Evolutionary conservation across 2,888 invertebrate genomes (phyloP), one percentile per base, ranked within the genome.

Genomic region (Xiphydria camelus): DNA sequence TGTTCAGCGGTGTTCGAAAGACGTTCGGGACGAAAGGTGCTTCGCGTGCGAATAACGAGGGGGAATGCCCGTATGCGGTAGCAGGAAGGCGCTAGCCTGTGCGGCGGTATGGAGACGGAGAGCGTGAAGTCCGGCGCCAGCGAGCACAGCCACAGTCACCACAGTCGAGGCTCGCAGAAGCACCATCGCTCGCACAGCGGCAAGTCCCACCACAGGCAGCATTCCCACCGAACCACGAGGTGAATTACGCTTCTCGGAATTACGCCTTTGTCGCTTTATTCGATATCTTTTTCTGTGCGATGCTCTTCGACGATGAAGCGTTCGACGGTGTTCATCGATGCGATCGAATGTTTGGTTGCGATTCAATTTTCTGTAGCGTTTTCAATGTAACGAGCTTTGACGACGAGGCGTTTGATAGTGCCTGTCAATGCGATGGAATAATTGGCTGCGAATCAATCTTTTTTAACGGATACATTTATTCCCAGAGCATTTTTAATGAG

Each of bases 31-130:
- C 15, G 10, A 7, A 15, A 23, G 23, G 6, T 23, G 6, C n/a
- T n/a, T n/a, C n/a, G n/a, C 47, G 45, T 46, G 53, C 48, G 54
- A 49, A 62, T 47, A n/a, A n/a, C n/a, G 41, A 51, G 64, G 71
- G 12, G 15, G 67, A 62, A 72, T 70, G 71, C 53, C 62, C 56
- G 57, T 68, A 64, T 68, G 61, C 78, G 77, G 79, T 76, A 78
- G 77, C 72, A 76, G 76, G 67, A 76, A 75, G 68, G 75, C 76
- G 61, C 71, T 77, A 60, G 62, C 66, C 66, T 64, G 58, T 59
- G 60, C 60, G 52, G 62, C 76, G 80, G 79, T 76, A 93, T 93
- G 92, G 94, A 94, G 83, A 92, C 91, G 66, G 94, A 94, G 81
- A 94, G 94, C 64, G 88, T 94, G 66, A 87, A 93, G 73, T 94